These are phyloP conservation scores for Sclerurus mexicanus DNA, from an alignment of 2,113 vertebrate genomes.

Conservation along the genomic window DNA sequence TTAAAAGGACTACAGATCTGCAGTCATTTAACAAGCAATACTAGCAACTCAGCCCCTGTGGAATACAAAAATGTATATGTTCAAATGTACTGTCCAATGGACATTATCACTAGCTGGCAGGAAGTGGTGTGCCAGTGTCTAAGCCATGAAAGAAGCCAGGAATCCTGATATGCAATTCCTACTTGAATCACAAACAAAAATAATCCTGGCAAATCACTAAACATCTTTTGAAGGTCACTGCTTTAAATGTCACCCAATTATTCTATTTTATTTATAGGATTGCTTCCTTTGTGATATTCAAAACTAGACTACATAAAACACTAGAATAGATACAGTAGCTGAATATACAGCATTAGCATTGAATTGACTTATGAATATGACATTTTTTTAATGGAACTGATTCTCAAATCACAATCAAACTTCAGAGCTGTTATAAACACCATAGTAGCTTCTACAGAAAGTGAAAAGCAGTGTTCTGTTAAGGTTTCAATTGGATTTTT, in stretches of 20 bases:
- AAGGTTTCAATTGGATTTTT: background rate
- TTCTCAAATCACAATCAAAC: background rate
- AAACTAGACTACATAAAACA: background rate
- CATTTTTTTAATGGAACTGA: background rate
- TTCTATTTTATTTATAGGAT: background rate
- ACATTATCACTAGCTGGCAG: background rate
- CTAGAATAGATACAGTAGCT: background rate
- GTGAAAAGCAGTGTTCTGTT: background rate
- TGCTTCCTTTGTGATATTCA: background rate
- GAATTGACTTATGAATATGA: background rate
- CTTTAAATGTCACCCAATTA: background rate
- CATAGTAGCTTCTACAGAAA: background rate
- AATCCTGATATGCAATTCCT: background rate
- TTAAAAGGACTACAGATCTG: background rate
- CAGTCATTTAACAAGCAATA: background rate
- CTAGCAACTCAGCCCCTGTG: fast-evolving
- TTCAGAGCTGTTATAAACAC: background rate
- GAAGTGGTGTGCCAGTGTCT: background rate
- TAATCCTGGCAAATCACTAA: background rate
- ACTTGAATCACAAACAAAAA: background rate
- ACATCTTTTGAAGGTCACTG: background rate
- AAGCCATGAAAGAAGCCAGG: background rate
- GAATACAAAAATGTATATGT: too few relatives aligned
- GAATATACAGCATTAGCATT: background rate
- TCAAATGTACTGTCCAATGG: background rate